Evolutionary conservation across 2,113 vertebrate species (phyloP).

Genomic region (Gorsachius goisagi): DNA sequence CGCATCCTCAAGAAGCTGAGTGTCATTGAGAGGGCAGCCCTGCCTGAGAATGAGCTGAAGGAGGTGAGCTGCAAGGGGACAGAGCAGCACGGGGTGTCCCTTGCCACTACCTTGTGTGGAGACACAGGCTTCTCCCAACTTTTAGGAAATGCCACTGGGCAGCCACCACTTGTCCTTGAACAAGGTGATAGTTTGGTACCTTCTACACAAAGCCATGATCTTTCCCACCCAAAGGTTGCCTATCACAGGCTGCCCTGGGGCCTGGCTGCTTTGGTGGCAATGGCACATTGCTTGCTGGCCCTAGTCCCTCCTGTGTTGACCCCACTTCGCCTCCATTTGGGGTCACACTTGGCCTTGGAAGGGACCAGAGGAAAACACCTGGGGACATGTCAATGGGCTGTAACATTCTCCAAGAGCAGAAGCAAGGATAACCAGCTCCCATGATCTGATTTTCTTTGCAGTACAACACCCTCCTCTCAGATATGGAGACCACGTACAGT

Average conservation of each 20-base stretch:
- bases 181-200: background rate
- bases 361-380: background rate
- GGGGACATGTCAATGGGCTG: background rate
- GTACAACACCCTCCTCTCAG: conserved; percentile 89
- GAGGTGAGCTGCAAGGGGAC: conserved; percentile 78
- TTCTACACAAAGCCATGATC: background rate
- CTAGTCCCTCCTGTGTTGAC: background rate
- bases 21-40: conserved; percentile 85
- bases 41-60: conserved; percentile 77
- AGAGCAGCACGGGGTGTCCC: background rate
- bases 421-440: background rate
- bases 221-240: background rate
- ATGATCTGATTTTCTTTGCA: conserved; percentile 50
- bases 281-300: background rate
- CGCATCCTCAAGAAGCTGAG: conserved; percentile 89
- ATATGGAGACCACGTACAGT: conserved; percentile 94
- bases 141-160: background rate
- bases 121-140: background rate
- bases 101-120: background rate
- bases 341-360: background rate
- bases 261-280: background rate
- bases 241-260: background rate
- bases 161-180: background rate
- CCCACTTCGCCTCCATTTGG: background rate
- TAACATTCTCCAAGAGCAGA: background rate